phyloP scores from a whole-genome alignment of 92 coral and sea anemone genomes.

The Palythoa grandiflora region DNA sequence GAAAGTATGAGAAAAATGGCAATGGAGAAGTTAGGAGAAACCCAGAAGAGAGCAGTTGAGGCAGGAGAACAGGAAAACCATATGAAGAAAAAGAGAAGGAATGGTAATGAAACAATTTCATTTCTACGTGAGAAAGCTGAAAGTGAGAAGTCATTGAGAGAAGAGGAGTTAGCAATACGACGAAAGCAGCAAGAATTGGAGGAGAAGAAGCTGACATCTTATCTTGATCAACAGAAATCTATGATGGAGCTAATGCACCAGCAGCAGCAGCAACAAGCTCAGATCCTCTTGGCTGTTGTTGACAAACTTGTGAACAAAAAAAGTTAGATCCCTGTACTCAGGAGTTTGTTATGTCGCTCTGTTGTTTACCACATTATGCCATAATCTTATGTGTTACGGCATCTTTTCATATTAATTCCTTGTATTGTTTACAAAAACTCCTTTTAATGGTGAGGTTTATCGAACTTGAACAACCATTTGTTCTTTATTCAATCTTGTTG shows the following conservation, averaged over 20 bases:
- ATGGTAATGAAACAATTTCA: slow-evolving; percentile 51
- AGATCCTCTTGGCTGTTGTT: slow-evolving; percentile 60
- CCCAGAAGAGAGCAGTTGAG: slow-evolving; percentile 57
- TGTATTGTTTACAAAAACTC: not conserved
- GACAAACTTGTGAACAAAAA: slow-evolving; percentile 56
- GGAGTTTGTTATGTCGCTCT: slow-evolving; percentile 1
- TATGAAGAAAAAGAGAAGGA: slow-evolving; percentile 43
- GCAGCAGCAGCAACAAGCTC: slow-evolving; percentile 57
- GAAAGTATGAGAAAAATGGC: slow-evolving; percentile 47
- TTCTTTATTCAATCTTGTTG: not conserved
- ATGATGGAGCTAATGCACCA: slow-evolving; percentile 45
- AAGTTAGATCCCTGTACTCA: slow-evolving; percentile 61
- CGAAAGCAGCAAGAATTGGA: slow-evolving; percentile 50
- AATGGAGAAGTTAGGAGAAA: slow-evolving; percentile 63
- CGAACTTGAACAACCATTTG: not conserved
- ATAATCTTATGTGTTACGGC: not conserved
- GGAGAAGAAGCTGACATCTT: slow-evolving; percentile 60
- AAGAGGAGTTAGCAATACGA: slow-evolving; percentile 37
- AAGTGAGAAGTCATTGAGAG: slow-evolving; percentile 52
- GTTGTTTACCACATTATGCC: slow-evolving; percentile 19
- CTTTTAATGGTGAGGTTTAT: not conserved
- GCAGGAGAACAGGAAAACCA: slow-evolving; percentile 36
- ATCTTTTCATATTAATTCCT: not conserved
- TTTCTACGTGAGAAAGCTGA: slow-evolving; percentile 55
- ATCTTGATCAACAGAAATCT: slow-evolving; percentile 51